Evolutionary conservation across 2,888 invertebrate genomes (phyloP).

Genomic region (Pyrrhosoma nymphula): DNA sequence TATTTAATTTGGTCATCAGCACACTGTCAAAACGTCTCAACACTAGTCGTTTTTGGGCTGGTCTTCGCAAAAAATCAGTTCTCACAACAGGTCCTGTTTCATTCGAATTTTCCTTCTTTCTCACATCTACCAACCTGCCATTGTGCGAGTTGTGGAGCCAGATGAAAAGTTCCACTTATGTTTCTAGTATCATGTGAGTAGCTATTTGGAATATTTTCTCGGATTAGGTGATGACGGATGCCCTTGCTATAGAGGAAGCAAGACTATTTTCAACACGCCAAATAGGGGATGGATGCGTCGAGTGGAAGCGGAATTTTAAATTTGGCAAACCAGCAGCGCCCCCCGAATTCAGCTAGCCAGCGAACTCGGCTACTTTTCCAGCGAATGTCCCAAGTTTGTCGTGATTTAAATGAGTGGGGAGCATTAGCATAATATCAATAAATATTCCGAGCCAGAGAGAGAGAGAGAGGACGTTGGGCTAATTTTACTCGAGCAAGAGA

Average conservation of each 20-base stretch:
- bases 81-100: too few species aligned
- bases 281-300: not conserved
- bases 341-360: not conserved
- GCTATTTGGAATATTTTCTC: not conserved
- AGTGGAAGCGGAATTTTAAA: not conserved
- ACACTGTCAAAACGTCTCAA: too few species aligned
- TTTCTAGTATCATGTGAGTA: not conserved
- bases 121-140: too few species aligned
- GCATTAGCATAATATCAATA: constrained; percentile 22
- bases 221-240: not conserved
- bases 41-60: too few species aligned
- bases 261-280: not conserved
- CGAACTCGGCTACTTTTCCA: not conserved
- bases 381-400: not conserved
- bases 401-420: not conserved
- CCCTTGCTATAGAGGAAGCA: not conserved
- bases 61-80: too few species aligned
- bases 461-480: not conserved
- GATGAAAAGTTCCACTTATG: not conserved
- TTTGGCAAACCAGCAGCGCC: not conserved
- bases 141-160: too few species aligned
- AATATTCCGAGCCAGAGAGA: not conserved
- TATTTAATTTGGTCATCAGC: too few species aligned
- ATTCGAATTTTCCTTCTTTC: too few species aligned
- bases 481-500: not conserved